phyloP scores from a whole-genome alignment of 1,140 invertebrate genomes.

The Drosophila ananassae region DNA sequence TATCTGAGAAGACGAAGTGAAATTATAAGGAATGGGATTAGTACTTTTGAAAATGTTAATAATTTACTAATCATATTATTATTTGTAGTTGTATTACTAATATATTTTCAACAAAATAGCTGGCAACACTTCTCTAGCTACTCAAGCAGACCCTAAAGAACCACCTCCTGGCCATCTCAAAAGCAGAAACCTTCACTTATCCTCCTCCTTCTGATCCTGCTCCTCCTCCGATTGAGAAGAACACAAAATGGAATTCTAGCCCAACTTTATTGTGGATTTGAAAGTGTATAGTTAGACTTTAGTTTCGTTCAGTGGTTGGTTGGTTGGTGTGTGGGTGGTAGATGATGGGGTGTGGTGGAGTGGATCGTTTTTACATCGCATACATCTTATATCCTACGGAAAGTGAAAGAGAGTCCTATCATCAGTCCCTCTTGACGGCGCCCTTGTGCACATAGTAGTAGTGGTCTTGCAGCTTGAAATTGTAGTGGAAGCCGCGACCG shows the following conservation, averaged over 20 bases:
- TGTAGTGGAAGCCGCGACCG: conserved; percentile 84
- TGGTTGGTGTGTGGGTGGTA: not conserved
- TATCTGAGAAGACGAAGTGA: not conserved
- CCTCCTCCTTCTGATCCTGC: too few relatives aligned
- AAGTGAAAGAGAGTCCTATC: not conserved
- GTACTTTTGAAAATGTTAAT: not conserved
- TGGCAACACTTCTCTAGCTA: not conserved
- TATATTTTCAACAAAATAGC: conserved; percentile 6
- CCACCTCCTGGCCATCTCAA: not conserved
- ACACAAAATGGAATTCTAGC: conserved; percentile 25
- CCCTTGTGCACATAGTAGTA: conserved; percentile 75
- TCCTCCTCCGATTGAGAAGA: conserved; percentile 8
- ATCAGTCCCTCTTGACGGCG: conserved; percentile 43
- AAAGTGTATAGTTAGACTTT: not conserved
- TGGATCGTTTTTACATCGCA: conserved; percentile 21
- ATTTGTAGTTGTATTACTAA: not conserved
- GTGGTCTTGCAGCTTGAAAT: conserved; percentile 84
- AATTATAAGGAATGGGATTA: not conserved
- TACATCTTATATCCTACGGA: conserved; percentile 22
- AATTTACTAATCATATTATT: not conserved
- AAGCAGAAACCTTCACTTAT: not conserved
- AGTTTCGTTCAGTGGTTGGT: too few relatives aligned
- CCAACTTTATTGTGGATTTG: conserved; percentile 34
- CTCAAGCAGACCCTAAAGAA: not conserved
- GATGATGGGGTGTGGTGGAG: not conserved